Evolutionary conservation across 2,797 vertebrate genomes (phyloP), one percentile per base, ranked within the genome.

Genomic region (Sebastes itinus): DNA sequence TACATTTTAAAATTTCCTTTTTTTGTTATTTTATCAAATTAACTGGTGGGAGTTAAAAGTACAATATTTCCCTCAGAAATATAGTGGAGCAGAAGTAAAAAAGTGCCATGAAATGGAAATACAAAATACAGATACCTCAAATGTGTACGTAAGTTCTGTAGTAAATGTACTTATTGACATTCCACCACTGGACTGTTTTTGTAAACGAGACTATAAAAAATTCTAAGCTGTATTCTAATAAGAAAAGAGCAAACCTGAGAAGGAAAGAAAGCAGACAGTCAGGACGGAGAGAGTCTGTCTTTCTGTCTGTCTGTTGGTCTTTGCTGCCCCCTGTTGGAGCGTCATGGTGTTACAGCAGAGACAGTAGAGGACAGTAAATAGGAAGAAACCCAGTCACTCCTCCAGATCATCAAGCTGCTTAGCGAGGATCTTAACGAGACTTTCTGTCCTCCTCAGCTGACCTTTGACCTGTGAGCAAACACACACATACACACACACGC

Each of bases 291-390:
- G 35, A 38, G 30, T 27, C 38, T 33, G 55, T 72, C 62, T 16
- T 20, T 76, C 55, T 62, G 78, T 81, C 42, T 67, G 74, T 83
- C 14, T 82, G 52, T 33, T 81, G 73, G 84, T 86, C 84, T 92
- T 38, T 93, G 91, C 87, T 88, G 82, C 88, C 87, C 84, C 84
- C 93, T 90, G 55, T 74, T 88, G 88, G 78, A 79, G 63, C 1
- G 2, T 64, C 5, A 18, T 5, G 20, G 42, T 20, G 4, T 32
- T 46, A 70, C 70, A 80, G 25, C 1, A 27, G 46, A 60, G 14
- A 70, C 70, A 80, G 25, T 5, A 30, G 46, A 60, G 18, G 56
- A 65, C 38, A 38, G 30, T 35, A 16, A 82, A 75, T 25, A 63
- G 25, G 75, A 73, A 79, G 46, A 60, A 83, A 64, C 55, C 13